These are phyloP conservation scores for Heterohyrax brucei DNA, from an alignment of 2,797 vertebrate species.

Conservation along the genomic window DNA sequence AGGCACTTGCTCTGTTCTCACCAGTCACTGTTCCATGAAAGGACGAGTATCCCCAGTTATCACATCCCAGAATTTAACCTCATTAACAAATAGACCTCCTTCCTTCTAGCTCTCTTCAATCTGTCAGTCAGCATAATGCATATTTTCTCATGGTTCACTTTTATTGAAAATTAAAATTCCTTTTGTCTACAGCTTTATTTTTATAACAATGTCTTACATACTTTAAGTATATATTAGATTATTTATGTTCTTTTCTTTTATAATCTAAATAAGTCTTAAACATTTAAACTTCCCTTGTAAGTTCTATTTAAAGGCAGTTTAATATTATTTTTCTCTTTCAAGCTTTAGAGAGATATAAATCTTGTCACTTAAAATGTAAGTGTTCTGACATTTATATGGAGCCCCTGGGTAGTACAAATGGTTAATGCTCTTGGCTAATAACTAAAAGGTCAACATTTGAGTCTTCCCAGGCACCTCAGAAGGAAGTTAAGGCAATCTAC, in stretches of 20 bases:
- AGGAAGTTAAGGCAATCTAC: too few relatives aligned
- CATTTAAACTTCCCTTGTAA: conserved; percentile 42
- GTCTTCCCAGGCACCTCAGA: too few relatives aligned
- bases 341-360: conserved; percentile 53
- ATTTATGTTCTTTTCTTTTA: not conserved
- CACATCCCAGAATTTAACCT: not conserved
- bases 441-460: too few relatives aligned
- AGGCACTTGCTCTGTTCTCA: not conserved
- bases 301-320: conserved; percentile 59
- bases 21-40: not conserved
- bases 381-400: not conserved
- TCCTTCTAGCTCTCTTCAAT: not conserved
- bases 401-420: too few relatives aligned
- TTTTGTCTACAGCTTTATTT: not conserved
- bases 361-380: conserved; percentile 35
- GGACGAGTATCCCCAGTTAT: not conserved
- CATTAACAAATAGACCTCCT: not conserved
- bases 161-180: conserved; percentile 50
- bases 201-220: not conserved
- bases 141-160: conserved; percentile 32
- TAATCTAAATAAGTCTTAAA: conserved; percentile 38
- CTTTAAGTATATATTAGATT: not conserved
- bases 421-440: too few relatives aligned
- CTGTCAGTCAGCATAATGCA: not conserved
- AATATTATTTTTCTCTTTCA: conserved; percentile 47